Conservation (phyloP, 37 sponge, comb jelly and placozoan genomes). For the Axinella damicornis region DNA sequence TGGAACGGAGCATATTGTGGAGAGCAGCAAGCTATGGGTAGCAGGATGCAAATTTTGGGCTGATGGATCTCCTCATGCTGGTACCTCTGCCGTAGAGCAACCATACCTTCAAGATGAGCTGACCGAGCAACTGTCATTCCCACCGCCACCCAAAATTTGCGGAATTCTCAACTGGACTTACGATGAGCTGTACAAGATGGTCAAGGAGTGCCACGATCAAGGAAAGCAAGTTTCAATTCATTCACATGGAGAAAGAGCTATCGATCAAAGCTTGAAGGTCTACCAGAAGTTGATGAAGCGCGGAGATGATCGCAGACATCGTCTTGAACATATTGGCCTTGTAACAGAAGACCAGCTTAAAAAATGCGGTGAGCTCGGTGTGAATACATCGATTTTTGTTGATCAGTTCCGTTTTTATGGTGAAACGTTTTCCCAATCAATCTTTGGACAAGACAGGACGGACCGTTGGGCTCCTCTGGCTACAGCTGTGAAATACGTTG, state of each 20-base stretch:
- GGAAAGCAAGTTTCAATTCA: constrained; percentile 53
- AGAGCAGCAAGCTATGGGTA: constrained; percentile 49
- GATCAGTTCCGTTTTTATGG: constrained; percentile 61
- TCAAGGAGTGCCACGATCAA: constrained; percentile 23
- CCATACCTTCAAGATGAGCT: constrained; percentile 48
- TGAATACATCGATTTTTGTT: constrained; percentile 46
- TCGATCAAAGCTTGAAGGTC: constrained; percentile 43
- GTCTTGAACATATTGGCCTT: constrained; percentile 65
- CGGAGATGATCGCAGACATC: constrained; percentile 39
- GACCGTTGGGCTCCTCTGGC: constrained; percentile 36
- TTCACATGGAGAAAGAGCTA: constrained; percentile 70
- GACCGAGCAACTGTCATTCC: constrained; percentile 46
- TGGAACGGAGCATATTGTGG: neutral
- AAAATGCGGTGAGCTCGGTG: constrained; percentile 34
- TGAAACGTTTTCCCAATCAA: constrained; percentile 34
- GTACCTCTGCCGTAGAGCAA: constrained; percentile 50
- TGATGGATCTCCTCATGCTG: constrained; percentile 63
- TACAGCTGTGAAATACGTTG: constrained; percentile 21
- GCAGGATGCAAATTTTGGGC: constrained; percentile 62
- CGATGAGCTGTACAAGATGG: constrained; percentile 17
- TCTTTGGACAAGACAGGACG: constrained; percentile 45
- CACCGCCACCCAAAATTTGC: constrained; percentile 5
- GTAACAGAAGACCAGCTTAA: constrained; percentile 52
- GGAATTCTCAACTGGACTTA: constrained; percentile 30
- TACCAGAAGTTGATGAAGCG: constrained; percentile 22